These are phyloP conservation scores for Dolichotis patagonum DNA, from an alignment of 2,113 vertebrate genomes.

Conservation along the genomic window DNA sequence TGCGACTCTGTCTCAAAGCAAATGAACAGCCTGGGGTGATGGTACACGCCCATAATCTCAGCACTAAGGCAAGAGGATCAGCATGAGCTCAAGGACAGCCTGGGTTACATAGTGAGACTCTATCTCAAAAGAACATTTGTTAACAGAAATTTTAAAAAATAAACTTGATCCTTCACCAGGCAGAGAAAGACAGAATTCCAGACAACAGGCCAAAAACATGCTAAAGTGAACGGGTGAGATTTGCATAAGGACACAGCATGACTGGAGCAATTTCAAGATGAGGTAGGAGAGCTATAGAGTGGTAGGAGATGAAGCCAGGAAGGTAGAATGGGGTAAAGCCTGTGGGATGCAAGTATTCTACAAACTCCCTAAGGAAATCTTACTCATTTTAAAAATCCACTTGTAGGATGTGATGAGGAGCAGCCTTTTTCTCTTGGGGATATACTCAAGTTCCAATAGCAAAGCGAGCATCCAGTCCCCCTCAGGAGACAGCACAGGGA, in stretches of 20 bases:
- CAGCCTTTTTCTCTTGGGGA: slow-evolving; percentile 26
- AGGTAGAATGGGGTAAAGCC: background rate
- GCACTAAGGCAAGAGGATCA: background rate
- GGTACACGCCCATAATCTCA: background rate
- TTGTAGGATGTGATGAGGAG: background rate
- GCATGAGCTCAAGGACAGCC: background rate
- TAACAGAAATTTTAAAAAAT: background rate
- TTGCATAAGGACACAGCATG: background rate
- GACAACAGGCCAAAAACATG: background rate
- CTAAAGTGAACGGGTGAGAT: background rate
- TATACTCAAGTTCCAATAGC: background rate
- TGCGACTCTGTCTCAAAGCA: background rate
- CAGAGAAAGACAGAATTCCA: background rate
- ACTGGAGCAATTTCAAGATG: background rate
- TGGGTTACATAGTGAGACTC: background rate
- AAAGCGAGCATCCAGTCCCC: background rate
- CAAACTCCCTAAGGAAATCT: background rate
- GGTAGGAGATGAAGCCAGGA: background rate
- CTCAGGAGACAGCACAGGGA: background rate
- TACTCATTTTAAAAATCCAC: background rate
- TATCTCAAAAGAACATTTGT: background rate
- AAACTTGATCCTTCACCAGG: background rate
- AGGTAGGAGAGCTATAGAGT: background rate
- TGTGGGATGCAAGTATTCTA: background rate
- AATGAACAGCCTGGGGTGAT: background rate